Percentiles rank a stretch among this genome's conserved stretches.
Evolutionary conservation across 2,888 invertebrate genomes (phyloP).

Genomic region (Rhagophthalmus giganteus): DNA sequence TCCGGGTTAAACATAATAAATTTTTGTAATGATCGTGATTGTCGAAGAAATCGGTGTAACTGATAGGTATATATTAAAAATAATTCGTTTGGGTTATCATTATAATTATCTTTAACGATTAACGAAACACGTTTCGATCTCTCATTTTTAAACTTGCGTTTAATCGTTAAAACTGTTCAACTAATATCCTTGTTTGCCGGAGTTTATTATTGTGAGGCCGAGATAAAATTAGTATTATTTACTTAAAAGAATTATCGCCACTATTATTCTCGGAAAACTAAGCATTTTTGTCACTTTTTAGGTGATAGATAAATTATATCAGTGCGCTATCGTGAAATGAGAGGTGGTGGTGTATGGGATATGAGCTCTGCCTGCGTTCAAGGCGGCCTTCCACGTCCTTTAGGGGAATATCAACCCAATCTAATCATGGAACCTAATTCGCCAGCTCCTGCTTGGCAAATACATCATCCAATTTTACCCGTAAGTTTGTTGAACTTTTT

Average conservation of each 20-base stretch:
- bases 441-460: conserved; percentile 47
- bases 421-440: conserved; percentile 45
- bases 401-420: conserved; percentile 42
- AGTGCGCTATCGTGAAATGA: conserved; percentile 36
- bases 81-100: conserved; percentile 2
- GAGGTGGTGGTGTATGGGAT: conserved; percentile 41
- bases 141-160: conserved; percentile 2
- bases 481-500: conserved; percentile 37
- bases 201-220: too few species aligned
- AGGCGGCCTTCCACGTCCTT: conserved; percentile 40
- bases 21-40: not conserved
- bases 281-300: conserved; percentile 11
- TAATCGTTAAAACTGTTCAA: not conserved
- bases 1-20: conserved; percentile 4
- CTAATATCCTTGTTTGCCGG: conserved; percentile 5
- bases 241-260: conserved; percentile 10
- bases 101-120: conserved; percentile 6
- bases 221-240: too few species aligned
- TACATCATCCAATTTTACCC: conserved; percentile 39
- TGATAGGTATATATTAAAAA: conserved; percentile 9
- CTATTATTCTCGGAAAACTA: not conserved
- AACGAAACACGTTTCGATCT: not conserved
- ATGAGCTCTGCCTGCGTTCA: conserved; percentile 46
- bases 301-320: conserved; percentile 11
- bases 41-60: not conserved